Conservation (phyloP, 2,797 vertebrate species). For the Pipistrellus nathusii region DNA sequence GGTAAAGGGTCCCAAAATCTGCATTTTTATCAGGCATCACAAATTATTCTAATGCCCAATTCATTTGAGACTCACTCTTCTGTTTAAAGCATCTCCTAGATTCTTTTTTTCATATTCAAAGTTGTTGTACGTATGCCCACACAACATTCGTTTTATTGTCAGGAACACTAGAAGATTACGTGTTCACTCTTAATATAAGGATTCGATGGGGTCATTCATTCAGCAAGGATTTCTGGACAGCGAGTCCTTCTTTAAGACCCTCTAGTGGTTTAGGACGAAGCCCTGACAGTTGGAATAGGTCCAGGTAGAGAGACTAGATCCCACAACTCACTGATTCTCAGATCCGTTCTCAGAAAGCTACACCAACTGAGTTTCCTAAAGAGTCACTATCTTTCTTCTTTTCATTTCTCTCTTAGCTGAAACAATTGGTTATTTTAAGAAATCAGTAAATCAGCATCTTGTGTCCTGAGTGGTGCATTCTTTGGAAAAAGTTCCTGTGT, state of each 20-base stretch:
- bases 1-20: background rate
- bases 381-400: slow-evolving; percentile 1
- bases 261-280: background rate
- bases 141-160: background rate
- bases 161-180: background rate
- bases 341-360: background rate
- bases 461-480: slow-evolving; percentile 60
- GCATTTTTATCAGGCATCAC: slow-evolving; percentile 3
- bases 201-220: background rate
- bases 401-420: background rate
- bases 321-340: background rate
- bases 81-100: background rate
- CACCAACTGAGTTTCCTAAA: slow-evolving; percentile 7
- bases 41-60: background rate
- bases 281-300: background rate
- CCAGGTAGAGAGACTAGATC: background rate
- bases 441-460: slow-evolving; percentile 68
- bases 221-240: background rate
- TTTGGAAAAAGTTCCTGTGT: slow-evolving; percentile 68
- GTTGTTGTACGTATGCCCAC: background rate
- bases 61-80: background rate
- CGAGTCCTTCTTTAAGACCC: background rate
- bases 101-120: slow-evolving; percentile 8
- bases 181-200: background rate
- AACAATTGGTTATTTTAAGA: slow-evolving; percentile 68